Conservation (phyloP, 2,113 vertebrate species). For the Proteles cristata region DNA sequence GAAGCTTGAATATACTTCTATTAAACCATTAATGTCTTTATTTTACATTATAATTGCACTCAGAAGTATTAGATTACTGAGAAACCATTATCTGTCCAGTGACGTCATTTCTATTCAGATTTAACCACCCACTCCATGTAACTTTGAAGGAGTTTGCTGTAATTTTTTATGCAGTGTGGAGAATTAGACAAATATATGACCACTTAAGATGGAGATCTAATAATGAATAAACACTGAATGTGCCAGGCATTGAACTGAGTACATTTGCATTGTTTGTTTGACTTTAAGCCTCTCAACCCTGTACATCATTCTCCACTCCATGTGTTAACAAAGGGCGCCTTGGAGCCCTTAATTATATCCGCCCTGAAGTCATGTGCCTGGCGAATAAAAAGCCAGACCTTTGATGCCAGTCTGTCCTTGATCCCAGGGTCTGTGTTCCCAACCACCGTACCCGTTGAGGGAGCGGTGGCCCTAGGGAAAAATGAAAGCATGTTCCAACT, state of each 20-base stretch:
- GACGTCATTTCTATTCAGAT: not conserved
- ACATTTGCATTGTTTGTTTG: not conserved
- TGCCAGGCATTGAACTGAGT: not conserved
- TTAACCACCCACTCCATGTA: not conserved
- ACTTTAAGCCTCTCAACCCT: not conserved
- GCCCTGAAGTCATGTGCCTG: not conserved
- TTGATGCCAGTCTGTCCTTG: not conserved
- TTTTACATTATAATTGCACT: constrained; percentile 28
- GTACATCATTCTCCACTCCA: not conserved
- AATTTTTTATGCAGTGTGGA: not conserved
- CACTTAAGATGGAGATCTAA: not conserved
- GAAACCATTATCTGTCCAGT: not conserved
- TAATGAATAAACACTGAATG: not conserved
- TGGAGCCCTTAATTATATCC: not conserved
- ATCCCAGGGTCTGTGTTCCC: not conserved
- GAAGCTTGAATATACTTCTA: not conserved
- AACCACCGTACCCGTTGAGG: not conserved
- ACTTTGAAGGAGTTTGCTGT: not conserved
- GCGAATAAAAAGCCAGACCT: not conserved
- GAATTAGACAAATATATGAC: not conserved
- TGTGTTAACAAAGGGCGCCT: not conserved
- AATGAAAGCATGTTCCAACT: not conserved
- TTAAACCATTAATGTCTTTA: not conserved
- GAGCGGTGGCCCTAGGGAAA: not conserved
- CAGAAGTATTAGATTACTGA: not conserved